These are phyloP conservation scores for Enteromius thamalakanensis DNA, from an alignment of 2,797 vertebrate species.

Conservation along the genomic window DNA sequence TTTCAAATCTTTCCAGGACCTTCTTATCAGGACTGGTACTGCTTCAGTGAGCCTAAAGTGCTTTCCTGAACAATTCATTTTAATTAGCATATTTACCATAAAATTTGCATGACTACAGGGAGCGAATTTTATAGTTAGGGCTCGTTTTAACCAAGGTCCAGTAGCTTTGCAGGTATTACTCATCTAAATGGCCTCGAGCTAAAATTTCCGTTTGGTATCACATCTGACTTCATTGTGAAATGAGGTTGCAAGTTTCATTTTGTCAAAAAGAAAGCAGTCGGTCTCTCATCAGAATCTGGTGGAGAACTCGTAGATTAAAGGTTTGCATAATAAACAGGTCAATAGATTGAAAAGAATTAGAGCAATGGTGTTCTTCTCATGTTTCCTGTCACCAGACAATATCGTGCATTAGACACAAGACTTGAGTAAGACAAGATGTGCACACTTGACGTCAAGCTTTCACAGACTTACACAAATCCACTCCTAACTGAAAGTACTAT, in stretches of 20 bases:
- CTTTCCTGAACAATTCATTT: conserved; percentile 52
- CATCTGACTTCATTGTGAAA: conserved; percentile 21
- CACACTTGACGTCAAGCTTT: conserved; percentile 22
- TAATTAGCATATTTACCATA: conserved; percentile 63
- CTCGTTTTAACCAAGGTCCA: conserved; percentile 37
- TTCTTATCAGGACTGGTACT: conserved; percentile 50
- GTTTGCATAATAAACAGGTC: conserved; percentile 6
- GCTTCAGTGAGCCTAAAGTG: conserved; percentile 48
- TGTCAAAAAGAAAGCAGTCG: background rate
- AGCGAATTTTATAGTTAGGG: conserved; percentile 32
- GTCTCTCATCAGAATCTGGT: background rate
- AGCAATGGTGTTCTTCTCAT: conserved; percentile 22
- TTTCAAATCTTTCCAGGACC: conserved; percentile 52
- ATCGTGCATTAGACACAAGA: conserved; percentile 28
- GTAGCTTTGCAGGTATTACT: conserved; percentile 45
- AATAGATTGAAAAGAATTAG: conserved; percentile 3
- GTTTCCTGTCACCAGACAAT: conserved; percentile 19
- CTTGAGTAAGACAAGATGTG: background rate
- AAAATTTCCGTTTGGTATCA: conserved; percentile 24
- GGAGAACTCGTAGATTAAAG: background rate
- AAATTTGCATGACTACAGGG: conserved; percentile 46
- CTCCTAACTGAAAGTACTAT: conserved; percentile 1
- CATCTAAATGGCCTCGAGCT: conserved; percentile 34
- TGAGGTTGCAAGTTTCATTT: conserved; percentile 9
- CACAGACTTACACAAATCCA: conserved; percentile 1